Base-by-base conservation (phyloP, 2,888 invertebrate species). In the Acronicta alni region DNA sequence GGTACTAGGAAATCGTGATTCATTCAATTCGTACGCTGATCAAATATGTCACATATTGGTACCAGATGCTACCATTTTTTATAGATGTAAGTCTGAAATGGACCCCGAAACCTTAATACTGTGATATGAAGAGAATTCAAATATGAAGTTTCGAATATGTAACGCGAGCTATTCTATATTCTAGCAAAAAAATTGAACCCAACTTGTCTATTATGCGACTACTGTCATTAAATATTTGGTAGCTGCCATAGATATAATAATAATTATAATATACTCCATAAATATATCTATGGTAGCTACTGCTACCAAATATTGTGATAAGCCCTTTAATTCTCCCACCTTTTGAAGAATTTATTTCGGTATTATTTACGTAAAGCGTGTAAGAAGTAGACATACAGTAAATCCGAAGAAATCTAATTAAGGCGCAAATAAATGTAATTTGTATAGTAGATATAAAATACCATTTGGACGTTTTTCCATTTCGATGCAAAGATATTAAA, bases 61-160 rank as follows among this genome's bases (percentile, higher is more conserved):
- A 48, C 53, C 72, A 72, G 72, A 67, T 72, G 68, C 12, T 41
- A 38, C 55, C 48, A 12, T 48, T 72, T 70, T 71, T 72, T 60
- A 49, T 26, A 56, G 38, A 52, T 18, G 48, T 72, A 46, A 39
- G 47, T 38, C 49, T 55, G 47, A 48, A 72, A 55, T 16, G 51
- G 46, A 46, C 42, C 32, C 39, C 45, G 41, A 44, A 56, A 38
- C 60, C n/a, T 41, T 61, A 48, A 56, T 55, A 67, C 61, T 60
- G 39, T 8, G 45, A 53, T 66, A 60, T 60, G 72, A 49, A 45
- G n/a, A 26, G 52, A 72, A 68, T 72, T 68, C 61, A 46, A 68
- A 68, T 58, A 70, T 46, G 49, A 38, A 42, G 16, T 43, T 64
- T 18, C 35, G 16, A 64, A 52, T 64, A 70, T 54, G 49, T 9